A percentile compares a stretch with the other conserved stretches of the same genome.
These are phyloP conservation scores for Sebastes variabilis DNA, from an alignment of 2,797 vertebrate species.

Conservation along the genomic window DNA sequence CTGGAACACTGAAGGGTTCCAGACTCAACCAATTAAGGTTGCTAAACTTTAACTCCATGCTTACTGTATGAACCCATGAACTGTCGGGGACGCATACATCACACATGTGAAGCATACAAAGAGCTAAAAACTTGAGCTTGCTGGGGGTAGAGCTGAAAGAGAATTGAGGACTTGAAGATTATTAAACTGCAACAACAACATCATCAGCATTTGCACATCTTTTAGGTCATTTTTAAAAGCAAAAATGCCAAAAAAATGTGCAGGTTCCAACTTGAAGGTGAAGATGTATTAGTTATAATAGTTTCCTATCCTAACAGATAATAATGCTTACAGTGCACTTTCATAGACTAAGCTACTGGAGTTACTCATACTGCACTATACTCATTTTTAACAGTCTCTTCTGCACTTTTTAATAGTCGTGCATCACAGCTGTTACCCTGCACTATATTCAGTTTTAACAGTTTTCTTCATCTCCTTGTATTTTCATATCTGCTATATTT, in stretches of 20 bases:
- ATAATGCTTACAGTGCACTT: no score
- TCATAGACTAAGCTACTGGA: no score
- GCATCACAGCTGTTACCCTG: no score
- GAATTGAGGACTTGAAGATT: no score
- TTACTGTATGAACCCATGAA: conserved; percentile 40
- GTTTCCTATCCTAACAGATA: not conserved
- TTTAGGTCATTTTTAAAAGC: not conserved
- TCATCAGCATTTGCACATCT: not conserved
- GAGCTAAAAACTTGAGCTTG: not conserved
- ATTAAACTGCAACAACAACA: not conserved
- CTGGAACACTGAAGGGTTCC: conserved; percentile 74
- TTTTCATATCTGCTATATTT: no score
- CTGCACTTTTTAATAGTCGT: no score
- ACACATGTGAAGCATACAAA: not conserved
- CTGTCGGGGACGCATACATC: not conserved
- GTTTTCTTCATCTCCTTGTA: no score
- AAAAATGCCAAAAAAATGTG: not conserved
- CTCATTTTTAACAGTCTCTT: no score
- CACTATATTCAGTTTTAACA: no score
- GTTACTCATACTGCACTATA: no score
- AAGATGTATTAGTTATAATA: not conserved
- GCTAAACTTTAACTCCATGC: conserved; percentile 65
- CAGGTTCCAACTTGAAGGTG: not conserved
- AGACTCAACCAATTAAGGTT: conserved; percentile 77
- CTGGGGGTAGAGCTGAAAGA: not conserved